Evolutionary conservation across 2,888 invertebrate species (phyloP).

Genomic region (Xestia rhomboidea): DNA sequence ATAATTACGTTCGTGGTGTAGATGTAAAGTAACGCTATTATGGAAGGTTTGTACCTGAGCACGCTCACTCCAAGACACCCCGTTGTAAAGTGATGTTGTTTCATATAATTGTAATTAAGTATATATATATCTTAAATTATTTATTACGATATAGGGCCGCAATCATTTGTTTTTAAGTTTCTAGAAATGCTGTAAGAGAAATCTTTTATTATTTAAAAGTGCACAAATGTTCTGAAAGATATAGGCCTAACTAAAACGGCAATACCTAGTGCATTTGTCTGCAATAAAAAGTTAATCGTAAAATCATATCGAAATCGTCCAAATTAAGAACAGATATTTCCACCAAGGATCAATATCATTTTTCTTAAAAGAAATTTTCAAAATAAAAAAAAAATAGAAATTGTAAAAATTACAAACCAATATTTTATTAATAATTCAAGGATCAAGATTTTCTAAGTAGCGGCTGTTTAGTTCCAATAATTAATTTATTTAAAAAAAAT

Average conservation of each 20-base stretch:
- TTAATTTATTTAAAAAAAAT: neutral
- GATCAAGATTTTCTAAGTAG: neutral
- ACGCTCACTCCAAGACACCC: slow-evolving; percentile 65
- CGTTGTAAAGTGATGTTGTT: slow-evolving; percentile 66
- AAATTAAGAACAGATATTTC: neutral
- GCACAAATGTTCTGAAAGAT: slow-evolving; percentile 30
- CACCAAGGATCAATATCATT: slow-evolving; percentile 19
- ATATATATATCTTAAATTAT: slow-evolving; percentile 67
- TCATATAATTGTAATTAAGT: slow-evolving; percentile 66
- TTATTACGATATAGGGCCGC: slow-evolving; percentile 58
- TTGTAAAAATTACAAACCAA: neutral
- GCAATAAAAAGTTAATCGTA: neutral
- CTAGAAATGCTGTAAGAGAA: slow-evolving; percentile 71
- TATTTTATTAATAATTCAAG: neutral
- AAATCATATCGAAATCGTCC: neutral
- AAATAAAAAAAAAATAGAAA: neutral
- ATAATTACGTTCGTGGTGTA: slow-evolving; percentile 77
- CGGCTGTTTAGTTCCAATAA: neutral
- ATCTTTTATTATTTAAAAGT: slow-evolving; percentile 9
- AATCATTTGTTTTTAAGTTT: slow-evolving; percentile 43
- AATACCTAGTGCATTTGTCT: slow-evolving; percentile 4
- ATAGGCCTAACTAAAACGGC: slow-evolving; percentile 60
- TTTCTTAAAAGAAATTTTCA: neutral
- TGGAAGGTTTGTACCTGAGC: slow-evolving; percentile 82
- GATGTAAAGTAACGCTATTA: slow-evolving; percentile 71